phyloP scores from a whole-genome alignment of 2,888 invertebrate species.

The Nezara viridula region DNA sequence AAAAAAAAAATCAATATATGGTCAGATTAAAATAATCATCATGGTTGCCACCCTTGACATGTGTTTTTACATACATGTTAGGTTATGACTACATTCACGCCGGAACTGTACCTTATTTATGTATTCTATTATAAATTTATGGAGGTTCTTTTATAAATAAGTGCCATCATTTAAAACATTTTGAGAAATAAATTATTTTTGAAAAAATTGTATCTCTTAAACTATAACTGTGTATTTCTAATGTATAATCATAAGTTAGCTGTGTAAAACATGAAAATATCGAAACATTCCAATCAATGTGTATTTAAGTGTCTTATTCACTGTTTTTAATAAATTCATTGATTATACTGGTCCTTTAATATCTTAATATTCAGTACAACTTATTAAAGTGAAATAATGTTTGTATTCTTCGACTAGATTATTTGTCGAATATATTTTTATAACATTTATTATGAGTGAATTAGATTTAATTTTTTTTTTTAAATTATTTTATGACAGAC shows the following conservation, averaged over 20 bases:
- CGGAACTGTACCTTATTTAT: not conserved
- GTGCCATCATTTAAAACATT: not conserved
- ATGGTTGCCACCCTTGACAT: no score
- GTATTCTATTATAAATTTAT: not conserved
- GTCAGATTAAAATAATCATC: no score
- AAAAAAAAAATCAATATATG: no score
- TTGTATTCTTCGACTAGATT: not conserved
- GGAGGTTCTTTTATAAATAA: not conserved
- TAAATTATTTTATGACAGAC: not conserved
- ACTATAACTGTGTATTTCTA: not conserved
- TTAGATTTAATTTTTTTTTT: not conserved
- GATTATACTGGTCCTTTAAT: not conserved
- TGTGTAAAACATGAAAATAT: not conserved
- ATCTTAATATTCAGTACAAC: not conserved
- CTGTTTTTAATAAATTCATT: not conserved
- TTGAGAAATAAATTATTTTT: not conserved
- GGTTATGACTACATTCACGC: not conserved
- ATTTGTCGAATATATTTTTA: slow-evolving; percentile 12
- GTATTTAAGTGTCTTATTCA: slow-evolving; percentile 25
- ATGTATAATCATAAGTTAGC: not conserved
- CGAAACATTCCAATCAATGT: slow-evolving; percentile 42
- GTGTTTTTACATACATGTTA: not conserved
- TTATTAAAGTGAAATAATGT: not conserved
- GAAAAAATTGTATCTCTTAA: not conserved
- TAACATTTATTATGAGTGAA: not conserved